A percentile compares a stretch with the other conserved stretches of the same genome.
These are phyloP conservation scores for Zaprionus kolodkinae DNA, from an alignment of 1,140 invertebrate genomes.

Conservation along the genomic window DNA sequence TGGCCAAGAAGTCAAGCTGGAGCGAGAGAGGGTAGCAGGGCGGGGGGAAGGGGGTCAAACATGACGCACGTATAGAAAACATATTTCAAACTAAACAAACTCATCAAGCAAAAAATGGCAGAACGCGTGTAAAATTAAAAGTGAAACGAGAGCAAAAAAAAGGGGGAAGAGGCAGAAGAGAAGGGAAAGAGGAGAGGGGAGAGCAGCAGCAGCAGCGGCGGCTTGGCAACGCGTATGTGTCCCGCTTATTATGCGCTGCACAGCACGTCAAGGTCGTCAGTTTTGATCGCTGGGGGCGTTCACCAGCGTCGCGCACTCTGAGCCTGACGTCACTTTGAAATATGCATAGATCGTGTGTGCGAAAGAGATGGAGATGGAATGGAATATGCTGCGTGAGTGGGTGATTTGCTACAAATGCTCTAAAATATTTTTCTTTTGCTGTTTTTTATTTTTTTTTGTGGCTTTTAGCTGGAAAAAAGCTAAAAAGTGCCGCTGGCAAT, in stretches of 20 bases:
- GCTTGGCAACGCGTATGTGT: conserved; percentile 19
- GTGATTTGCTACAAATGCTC: neutral
- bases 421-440: neutral
- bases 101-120: conserved; percentile 67
- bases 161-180: neutral
- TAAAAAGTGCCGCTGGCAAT: conserved; percentile 55
- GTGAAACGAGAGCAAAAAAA: conserved; percentile 71
- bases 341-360: conserved; percentile 3
- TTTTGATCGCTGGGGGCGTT: conserved; percentile 61
- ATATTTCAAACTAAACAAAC: conserved; percentile 83
- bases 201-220: conserved; percentile 16
- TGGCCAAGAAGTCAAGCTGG: neutral
- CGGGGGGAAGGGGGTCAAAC: conserved; percentile 41
- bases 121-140: conserved; percentile 81
- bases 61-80: conserved; percentile 82
- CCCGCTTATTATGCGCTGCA: conserved; percentile 50
- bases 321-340: conserved; percentile 14
- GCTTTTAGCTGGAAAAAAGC: conserved; percentile 13
- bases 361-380: neutral
- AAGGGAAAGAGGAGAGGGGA: neutral
- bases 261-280: conserved; percentile 56
- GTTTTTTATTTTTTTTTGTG: neutral
- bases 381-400: neutral
- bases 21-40: no score
- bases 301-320: conserved; percentile 9